Conservation (phyloP, 2,113 vertebrate species). For the Caretta caretta region DNA sequence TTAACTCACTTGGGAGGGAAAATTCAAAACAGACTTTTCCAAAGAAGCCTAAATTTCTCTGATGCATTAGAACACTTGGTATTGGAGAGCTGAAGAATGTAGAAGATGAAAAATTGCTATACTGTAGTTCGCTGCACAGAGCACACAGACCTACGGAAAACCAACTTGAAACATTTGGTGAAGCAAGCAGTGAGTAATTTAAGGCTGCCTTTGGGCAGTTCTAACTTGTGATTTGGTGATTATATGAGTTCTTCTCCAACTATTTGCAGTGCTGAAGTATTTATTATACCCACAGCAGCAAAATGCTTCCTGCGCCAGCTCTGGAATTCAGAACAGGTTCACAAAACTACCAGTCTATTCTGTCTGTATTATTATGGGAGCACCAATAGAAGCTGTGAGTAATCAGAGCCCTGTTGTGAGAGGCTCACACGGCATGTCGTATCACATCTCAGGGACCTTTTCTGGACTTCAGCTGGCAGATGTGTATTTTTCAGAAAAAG, state of each 20-base stretch:
- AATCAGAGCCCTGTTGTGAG: not conserved
- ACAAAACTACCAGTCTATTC: slow-evolving; percentile 18
- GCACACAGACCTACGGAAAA: slow-evolving; percentile 49
- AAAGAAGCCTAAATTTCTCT: slow-evolving; percentile 57
- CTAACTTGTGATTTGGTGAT: slow-evolving; percentile 49
- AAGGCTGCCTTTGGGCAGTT: slow-evolving; percentile 55
- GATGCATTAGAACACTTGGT: slow-evolving; percentile 33
- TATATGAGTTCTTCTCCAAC: slow-evolving; percentile 22
- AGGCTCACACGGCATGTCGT: not conserved
- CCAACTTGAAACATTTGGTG: slow-evolving; percentile 50
- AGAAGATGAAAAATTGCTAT: slow-evolving; percentile 71
- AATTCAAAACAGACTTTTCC: slow-evolving; percentile 36
- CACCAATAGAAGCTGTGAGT: slow-evolving; percentile 18
- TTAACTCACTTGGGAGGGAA: slow-evolving; percentile 37
- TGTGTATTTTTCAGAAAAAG: not conserved
- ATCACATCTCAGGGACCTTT: not conserved
- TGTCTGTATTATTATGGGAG: slow-evolving; percentile 6
- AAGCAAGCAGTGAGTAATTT: slow-evolving; percentile 53
- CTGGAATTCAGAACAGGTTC: not conserved
- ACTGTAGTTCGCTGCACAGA: slow-evolving; percentile 58
- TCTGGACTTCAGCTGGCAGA: not conserved
- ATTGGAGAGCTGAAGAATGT: slow-evolving; percentile 31
- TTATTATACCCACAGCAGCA: slow-evolving; percentile 23
- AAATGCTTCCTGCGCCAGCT: not conserved
- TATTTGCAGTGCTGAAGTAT: slow-evolving; percentile 49